Conservation (phyloP, 2,113 vertebrate species). For the Amblyopsis rosae region DNA sequence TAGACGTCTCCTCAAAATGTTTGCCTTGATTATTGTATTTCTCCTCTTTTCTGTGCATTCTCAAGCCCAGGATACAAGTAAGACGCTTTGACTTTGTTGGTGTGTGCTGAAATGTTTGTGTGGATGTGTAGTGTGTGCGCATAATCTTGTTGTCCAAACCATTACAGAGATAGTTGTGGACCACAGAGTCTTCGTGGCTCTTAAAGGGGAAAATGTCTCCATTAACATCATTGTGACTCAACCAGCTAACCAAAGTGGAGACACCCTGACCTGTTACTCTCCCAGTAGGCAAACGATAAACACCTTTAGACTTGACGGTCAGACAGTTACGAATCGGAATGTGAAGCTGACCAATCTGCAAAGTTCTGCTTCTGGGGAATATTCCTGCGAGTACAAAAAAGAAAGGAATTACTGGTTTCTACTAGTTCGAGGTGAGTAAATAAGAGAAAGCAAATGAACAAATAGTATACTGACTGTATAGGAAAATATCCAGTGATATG, state of each 20-base stretch:
- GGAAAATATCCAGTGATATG: neutral
- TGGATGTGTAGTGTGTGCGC: neutral
- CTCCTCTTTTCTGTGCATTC: slow-evolving; percentile 2
- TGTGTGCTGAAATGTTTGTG: neutral
- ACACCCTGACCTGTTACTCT: neutral
- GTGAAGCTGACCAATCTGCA: slow-evolving; percentile 11
- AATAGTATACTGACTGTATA: neutral
- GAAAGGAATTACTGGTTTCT: slow-evolving; percentile 45
- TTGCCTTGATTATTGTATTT: slow-evolving; percentile 32
- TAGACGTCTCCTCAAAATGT: neutral
- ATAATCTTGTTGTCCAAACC: neutral
- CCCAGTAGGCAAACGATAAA: accelerated
- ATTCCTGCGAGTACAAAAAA: slow-evolving; percentile 41
- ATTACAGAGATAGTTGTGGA: slow-evolving; percentile 30
- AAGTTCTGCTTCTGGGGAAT: slow-evolving; percentile 48
- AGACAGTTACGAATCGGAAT: accelerated
- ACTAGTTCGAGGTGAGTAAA: slow-evolving; percentile 57
- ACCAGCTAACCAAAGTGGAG: slow-evolving; percentile 11
- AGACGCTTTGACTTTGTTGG: slow-evolving; percentile 9
- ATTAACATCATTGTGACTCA: neutral
- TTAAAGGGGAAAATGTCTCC: slow-evolving; percentile 14
- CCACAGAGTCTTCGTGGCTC: slow-evolving; percentile 40
- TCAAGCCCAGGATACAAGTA: slow-evolving; percentile 19
- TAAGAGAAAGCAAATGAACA: neutral
- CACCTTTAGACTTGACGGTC: accelerated